Percentiles rank a stretch among this genome's conserved stretches.
phyloP scores from a whole-genome alignment of 2,888 invertebrate genomes.

The Onthophagus sagittarius region DNA sequence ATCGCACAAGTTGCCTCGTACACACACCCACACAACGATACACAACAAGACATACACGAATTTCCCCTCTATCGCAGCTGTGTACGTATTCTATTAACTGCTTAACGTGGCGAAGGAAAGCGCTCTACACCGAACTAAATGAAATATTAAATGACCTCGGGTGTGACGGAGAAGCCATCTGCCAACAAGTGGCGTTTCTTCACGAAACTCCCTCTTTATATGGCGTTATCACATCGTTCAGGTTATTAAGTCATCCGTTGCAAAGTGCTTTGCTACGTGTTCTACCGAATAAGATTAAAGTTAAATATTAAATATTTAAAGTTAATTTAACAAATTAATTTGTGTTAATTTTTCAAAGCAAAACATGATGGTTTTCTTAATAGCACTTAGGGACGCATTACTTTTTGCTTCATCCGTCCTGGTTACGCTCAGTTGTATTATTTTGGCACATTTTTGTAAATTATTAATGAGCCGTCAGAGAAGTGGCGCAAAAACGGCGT shows the following conservation, averaged over 20 bases:
- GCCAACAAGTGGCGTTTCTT: neutral
- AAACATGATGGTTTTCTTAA: neutral
- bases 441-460: neutral
- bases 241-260: conserved; percentile 11
- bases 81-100: neutral
- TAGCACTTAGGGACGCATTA: neutral
- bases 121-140: neutral
- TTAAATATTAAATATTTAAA: no score
- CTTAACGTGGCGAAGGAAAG: neutral
- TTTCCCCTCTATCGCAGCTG: neutral
- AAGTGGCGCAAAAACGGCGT: neutral
- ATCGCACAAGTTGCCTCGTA: neutral
- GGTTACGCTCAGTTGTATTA: neutral
- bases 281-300: neutral
- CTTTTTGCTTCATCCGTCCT: neutral
- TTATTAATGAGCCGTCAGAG: neutral
- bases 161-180: neutral
- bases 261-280: conserved; percentile 2
- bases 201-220: neutral
- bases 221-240: conserved; percentile 6
- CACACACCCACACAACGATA: neutral
- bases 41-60: neutral
- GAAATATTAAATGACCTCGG: neutral
- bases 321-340: neutral
- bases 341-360: neutral